Base-by-base conservation (phyloP, 2,113 vertebrate species). In the Tenrec ecaudatus region DNA sequence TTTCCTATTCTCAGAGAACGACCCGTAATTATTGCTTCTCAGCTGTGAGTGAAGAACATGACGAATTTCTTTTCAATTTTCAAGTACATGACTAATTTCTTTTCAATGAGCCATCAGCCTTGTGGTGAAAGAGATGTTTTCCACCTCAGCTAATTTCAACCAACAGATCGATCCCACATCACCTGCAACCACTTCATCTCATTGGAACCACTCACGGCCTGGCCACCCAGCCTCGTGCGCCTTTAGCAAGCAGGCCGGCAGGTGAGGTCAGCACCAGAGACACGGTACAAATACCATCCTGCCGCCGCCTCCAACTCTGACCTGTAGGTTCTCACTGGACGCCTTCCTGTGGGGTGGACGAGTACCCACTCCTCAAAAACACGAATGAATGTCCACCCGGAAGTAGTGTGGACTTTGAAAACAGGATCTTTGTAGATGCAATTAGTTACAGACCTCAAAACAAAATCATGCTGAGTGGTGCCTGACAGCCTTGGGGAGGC, bases 1-100 rank as follows among this genome's bases (percentile, higher is more conserved):
- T 88, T 60, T 47, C 79, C 86, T 40, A 1, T 68, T 91, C 85
- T 94, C 47, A 73, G 29, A 80, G 25, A 16, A 53, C 15, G 78
- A 25, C 27, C 53, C 79, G 40, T 60, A 33, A 93, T 78, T 36
- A 68, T 2, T 73, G 86, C 71, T 91, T 87, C 82, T 93, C 68
- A 2, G 27, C 11, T 57, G 4, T 71, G 78, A 89, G 20, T 19
- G 17, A 93, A 85, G 78, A 33, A 53, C 62, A 36, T 33, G 82
- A 91, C 64, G 89, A 66, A 71, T 86, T 82, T 89, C 78, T 95
- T 94, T 69, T 92, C 91, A 73, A n/a, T 43, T 71, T 71, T 33
- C 69, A 92, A 84, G 77, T 53, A 53, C 66, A n/a, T n/a, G 82
- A 89, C 64, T 89, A 64, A 76, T 85, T 82, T 89, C 73, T 95